phyloP scores from a whole-genome alignment of 2,888 invertebrate genomes.

The Eupithecia inturbata region DNA sequence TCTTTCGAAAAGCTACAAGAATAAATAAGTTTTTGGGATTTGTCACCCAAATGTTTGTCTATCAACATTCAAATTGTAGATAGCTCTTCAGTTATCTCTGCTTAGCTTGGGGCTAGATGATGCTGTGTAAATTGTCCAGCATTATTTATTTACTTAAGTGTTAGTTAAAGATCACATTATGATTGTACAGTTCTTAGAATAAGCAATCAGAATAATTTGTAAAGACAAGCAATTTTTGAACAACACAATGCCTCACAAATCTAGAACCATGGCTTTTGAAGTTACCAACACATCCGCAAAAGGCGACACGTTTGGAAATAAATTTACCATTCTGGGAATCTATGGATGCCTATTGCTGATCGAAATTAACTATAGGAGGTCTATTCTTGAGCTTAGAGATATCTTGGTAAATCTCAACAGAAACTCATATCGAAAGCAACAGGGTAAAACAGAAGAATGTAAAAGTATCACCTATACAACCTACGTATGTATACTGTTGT shows the following conservation, averaged over 20 bases:
- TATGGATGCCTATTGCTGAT: conserved; percentile 17
- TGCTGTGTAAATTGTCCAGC: not conserved
- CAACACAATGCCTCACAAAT: conserved; percentile 20
- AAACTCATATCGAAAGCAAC: no score
- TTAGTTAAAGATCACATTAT: not conserved
- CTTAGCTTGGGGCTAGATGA: not conserved
- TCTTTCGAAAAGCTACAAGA: conserved; percentile 18
- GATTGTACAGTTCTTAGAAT: not conserved
- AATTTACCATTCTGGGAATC: conserved; percentile 19
- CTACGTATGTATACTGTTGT: no score
- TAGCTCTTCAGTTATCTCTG: not conserved
- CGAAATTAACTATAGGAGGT: conserved; percentile 8
- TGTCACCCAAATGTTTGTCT: not conserved
- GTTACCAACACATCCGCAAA: conserved; percentile 18
- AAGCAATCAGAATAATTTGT: not conserved
- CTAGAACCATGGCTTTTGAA: conserved; percentile 5
- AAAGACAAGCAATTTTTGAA: not conserved
- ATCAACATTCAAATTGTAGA: not conserved
- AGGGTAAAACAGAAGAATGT: no score
- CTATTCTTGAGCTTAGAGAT: not conserved
- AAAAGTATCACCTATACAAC: no score
- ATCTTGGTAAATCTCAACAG: no score
- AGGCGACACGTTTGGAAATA: conserved; percentile 30
- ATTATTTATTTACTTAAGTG: not conserved
- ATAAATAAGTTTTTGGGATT: not conserved